Conservation (phyloP, 2,113 vertebrate genomes). For the Rhadina sibilatrix region DNA sequence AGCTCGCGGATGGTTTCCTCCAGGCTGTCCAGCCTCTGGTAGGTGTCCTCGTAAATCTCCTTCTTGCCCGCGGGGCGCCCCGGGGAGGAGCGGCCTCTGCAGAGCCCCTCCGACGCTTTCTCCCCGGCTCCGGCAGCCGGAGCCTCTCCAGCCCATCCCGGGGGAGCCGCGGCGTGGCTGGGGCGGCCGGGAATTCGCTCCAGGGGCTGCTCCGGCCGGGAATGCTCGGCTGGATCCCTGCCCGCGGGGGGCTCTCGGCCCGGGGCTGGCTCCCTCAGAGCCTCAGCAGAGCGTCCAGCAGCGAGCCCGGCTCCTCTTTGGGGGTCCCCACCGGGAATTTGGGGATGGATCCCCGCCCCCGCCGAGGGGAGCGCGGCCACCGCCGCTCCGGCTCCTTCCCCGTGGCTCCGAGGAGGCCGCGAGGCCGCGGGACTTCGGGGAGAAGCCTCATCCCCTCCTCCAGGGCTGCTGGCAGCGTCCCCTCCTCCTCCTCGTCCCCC, state of each 20-base stretch:
- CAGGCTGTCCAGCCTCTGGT: slow-evolving; percentile 84
- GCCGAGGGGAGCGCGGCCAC: background rate
- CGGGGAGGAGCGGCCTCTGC: background rate
- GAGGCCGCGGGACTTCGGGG: background rate
- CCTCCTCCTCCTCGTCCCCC: background rate
- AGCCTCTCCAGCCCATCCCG: background rate
- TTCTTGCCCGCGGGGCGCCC: background rate
- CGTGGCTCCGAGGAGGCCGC: slow-evolving; percentile 3
- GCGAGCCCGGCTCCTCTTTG: background rate
- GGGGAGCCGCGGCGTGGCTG: background rate
- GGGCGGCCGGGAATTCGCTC: background rate
- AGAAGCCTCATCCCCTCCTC: background rate
- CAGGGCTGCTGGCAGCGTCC: background rate
- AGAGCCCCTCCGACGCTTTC: background rate
- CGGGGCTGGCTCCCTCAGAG: background rate
- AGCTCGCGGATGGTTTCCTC: slow-evolving; percentile 91
- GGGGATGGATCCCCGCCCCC: fast-evolving
- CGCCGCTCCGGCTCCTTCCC: slow-evolving; percentile 6
- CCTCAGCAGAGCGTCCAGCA: background rate
- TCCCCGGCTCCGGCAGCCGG: background rate
- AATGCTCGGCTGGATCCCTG: background rate
- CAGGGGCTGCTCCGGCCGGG: background rate
- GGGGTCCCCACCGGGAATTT: background rate
- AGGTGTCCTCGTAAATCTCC: slow-evolving; percentile 64
- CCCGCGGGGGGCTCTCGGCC: background rate